These are phyloP conservation scores for Onychostruthus taczanowskii DNA, from an alignment of 2,113 vertebrate genomes.

Conservation along the genomic window DNA sequence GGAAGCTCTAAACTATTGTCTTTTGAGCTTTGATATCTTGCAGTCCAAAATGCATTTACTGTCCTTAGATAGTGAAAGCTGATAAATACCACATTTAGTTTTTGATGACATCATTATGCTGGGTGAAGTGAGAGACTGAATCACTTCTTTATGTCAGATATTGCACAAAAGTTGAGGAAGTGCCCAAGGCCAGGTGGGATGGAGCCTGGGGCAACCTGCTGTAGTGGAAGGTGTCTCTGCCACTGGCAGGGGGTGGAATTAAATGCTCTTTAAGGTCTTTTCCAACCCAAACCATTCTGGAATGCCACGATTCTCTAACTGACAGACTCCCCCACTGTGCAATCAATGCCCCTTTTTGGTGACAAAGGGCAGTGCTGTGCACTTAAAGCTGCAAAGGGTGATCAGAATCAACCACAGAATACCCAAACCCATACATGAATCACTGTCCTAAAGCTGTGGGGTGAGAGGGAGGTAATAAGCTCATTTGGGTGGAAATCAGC, in stretches of 20 bases:
- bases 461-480: not conserved
- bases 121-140: not conserved
- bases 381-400: not conserved
- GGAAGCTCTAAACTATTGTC: not conserved
- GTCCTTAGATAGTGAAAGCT: not conserved
- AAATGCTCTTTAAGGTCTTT: not conserved
- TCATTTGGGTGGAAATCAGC: conserved; percentile 3
- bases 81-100: not conserved
- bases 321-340: not conserved
- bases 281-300: not conserved
- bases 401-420: not conserved
- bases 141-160: not conserved
- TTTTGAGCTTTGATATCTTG: not conserved
- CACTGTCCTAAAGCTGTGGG: not conserved
- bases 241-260: not conserved
- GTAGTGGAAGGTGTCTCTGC: not conserved
- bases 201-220: not conserved
- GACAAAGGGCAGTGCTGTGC: not conserved
- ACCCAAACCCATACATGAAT: not conserved
- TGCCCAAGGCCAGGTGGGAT: not conserved
- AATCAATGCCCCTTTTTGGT: not conserved
- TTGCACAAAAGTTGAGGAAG: not conserved
- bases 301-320: not conserved
- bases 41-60: conserved; percentile 12
- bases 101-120: not conserved